A percentile compares a stretch with the other conserved stretches of the same genome.
These are phyloP conservation scores for Sparus aurata DNA, from an alignment of 2,797 vertebrate species.

Conservation along the genomic window DNA sequence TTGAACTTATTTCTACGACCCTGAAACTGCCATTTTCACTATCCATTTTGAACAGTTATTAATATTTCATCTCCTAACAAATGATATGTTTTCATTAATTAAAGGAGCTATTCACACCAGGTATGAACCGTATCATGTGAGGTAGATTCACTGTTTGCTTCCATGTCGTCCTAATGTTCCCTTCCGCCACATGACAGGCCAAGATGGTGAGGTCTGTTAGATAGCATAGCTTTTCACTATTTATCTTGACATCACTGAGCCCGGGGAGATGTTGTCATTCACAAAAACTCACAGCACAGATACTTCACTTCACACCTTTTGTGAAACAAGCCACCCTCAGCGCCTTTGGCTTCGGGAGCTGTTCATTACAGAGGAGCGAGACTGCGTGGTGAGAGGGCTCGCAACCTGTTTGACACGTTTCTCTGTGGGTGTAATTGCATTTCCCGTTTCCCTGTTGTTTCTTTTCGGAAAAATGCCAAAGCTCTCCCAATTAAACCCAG, in stretches of 20 bases:
- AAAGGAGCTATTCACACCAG: constrained; percentile 53
- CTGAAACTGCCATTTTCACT: constrained; percentile 30
- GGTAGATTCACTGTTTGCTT: constrained; percentile 22
- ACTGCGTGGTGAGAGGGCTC: constrained; percentile 38
- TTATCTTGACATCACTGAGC: constrained; percentile 33
- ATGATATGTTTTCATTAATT: constrained; percentile 73
- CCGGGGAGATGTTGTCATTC: constrained; percentile 26
- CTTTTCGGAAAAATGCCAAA: constrained; percentile 71
- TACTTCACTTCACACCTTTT: constrained; percentile 75
- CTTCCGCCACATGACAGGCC: constrained; percentile 22
- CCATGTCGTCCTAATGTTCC: background rate
- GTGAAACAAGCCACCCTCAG: constrained; percentile 60
- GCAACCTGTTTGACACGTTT: constrained; percentile 75
- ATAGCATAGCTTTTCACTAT: constrained; percentile 29
- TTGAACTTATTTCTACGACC: constrained; percentile 34
- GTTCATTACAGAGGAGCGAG: constrained; percentile 69
- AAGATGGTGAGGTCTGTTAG: constrained; percentile 58
- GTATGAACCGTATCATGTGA: constrained; percentile 18
- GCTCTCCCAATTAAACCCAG: constrained; percentile 67
- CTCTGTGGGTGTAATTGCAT: constrained; percentile 70
- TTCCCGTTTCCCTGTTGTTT: constrained; percentile 75
- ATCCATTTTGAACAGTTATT: constrained; percentile 51
- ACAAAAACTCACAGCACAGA: constrained; percentile 44
- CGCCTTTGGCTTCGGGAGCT: constrained; percentile 64
- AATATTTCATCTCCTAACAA: constrained; percentile 70